Conservation (phyloP, 2,113 vertebrate species). For the Phrynosoma blainvillii region DNA sequence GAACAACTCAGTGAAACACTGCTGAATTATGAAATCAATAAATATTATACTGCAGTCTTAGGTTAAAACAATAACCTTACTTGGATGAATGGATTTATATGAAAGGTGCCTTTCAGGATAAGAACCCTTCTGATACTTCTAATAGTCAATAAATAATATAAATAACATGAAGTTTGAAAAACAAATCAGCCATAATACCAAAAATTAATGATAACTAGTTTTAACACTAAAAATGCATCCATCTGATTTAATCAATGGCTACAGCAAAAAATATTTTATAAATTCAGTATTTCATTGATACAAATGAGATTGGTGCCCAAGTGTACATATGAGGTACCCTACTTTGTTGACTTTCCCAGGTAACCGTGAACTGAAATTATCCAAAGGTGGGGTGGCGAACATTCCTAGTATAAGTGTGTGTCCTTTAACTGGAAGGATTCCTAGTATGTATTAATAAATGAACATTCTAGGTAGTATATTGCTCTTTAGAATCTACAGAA, state of each 20-base stretch:
- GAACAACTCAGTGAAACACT: background rate
- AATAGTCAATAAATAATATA: too few relatives aligned
- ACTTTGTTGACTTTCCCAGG: background rate
- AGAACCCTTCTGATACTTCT: too few relatives aligned
- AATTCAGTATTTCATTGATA: background rate
- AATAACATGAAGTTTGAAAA: background rate
- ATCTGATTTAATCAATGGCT: background rate
- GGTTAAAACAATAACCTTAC: too few relatives aligned
- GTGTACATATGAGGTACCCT: too few relatives aligned
- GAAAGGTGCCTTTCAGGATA: too few relatives aligned
- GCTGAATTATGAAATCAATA: background rate
- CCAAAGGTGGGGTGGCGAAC: background rate
- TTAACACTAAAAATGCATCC: background rate
- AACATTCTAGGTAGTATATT: background rate
- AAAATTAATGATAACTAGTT: background rate
- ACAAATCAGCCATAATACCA: background rate
- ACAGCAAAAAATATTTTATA: background rate
- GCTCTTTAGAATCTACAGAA: background rate
- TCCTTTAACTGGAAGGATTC: background rate
- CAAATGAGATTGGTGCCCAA: background rate
- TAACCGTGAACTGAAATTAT: slow-evolving; percentile 6
- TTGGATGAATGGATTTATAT: too few relatives aligned
- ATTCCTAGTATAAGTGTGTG: background rate
- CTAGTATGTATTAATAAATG: background rate
- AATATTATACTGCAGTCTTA: background rate